Conservation (phyloP, 2,113 vertebrate species). For the Pseudolaguvia tuberculata region DNA sequence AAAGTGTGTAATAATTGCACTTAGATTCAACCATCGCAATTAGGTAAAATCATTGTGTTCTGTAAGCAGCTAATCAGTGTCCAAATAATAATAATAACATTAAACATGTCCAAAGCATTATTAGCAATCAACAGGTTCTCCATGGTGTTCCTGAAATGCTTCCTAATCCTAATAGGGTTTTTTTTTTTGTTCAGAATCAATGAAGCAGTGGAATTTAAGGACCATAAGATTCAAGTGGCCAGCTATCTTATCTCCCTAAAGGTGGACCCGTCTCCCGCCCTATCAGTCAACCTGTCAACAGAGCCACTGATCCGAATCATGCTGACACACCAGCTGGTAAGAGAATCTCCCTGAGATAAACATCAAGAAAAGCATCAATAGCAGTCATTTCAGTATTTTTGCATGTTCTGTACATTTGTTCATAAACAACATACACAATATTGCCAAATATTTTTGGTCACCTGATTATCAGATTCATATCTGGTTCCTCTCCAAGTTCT, state of each 20-base stretch:
- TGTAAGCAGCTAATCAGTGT: no score
- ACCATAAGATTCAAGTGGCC: constrained; percentile 73
- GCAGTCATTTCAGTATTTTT: background rate
- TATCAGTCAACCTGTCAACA: constrained; percentile 79
- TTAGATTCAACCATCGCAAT: no score
- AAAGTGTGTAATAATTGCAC: no score
- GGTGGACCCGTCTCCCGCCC: constrained; percentile 76
- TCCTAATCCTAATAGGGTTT: background rate
- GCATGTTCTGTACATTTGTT: no score
- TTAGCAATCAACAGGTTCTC: background rate
- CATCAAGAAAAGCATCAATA: no score
- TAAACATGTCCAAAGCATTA: no score
- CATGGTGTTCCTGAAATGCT: background rate
- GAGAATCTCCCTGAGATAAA: constrained; percentile 42
- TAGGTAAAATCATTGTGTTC: no score
- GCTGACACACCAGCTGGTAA: constrained; percentile 82
- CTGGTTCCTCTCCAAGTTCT: no score
- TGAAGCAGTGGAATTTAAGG: constrained; percentile 67
- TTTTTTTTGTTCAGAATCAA: constrained; percentile 71
- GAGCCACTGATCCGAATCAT: constrained; percentile 81
- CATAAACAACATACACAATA: no score
- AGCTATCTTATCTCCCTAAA: constrained; percentile 86
- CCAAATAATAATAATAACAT: no score
- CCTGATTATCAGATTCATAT: no score
- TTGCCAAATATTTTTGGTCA: no score